These are phyloP conservation scores for Tortricodes alternella DNA, from an alignment of 2,888 invertebrate species.

Conservation along the genomic window DNA sequence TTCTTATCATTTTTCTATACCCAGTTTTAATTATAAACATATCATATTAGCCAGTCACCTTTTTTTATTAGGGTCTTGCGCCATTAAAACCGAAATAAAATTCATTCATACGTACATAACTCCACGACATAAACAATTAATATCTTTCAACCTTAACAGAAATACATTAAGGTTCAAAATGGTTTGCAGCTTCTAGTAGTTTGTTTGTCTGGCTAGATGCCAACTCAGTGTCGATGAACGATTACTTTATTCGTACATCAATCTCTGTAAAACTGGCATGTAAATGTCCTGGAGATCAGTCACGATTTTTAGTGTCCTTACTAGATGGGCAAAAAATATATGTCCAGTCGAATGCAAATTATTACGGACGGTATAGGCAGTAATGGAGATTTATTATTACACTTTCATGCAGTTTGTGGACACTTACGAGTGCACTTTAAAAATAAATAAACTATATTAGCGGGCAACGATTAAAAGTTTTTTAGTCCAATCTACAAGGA, in stretches of 20 bases:
- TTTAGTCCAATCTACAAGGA: too few relatives aligned
- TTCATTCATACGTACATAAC: constrained; percentile 10
- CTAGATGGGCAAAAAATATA: background rate
- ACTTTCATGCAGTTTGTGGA: too few relatives aligned
- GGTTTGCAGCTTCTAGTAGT: background rate
- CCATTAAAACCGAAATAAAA: constrained; percentile 17
- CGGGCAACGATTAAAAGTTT: too few relatives aligned
- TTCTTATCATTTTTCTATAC: background rate
- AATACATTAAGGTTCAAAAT: background rate
- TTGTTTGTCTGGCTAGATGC: constrained; percentile 18
- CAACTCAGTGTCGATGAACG: constrained; percentile 41
- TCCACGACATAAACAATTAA: background rate
- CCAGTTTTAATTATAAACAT: constrained; percentile 10
- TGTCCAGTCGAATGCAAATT: background rate
- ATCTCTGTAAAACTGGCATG: constrained; percentile 38
- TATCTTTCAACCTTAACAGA: background rate
- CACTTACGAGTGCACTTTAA: too few relatives aligned
- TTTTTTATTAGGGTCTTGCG: constrained; percentile 4
- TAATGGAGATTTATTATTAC: too few relatives aligned
- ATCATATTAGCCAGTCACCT: background rate
- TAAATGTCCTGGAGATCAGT: constrained; percentile 13
- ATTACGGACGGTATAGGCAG: too few relatives aligned
- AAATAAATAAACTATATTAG: too few relatives aligned
- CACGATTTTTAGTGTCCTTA: background rate
- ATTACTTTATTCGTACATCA: constrained; percentile 52